Base-by-base conservation (phyloP, 1,140 invertebrate genomes). In the Rhagoletis pomonella region DNA sequence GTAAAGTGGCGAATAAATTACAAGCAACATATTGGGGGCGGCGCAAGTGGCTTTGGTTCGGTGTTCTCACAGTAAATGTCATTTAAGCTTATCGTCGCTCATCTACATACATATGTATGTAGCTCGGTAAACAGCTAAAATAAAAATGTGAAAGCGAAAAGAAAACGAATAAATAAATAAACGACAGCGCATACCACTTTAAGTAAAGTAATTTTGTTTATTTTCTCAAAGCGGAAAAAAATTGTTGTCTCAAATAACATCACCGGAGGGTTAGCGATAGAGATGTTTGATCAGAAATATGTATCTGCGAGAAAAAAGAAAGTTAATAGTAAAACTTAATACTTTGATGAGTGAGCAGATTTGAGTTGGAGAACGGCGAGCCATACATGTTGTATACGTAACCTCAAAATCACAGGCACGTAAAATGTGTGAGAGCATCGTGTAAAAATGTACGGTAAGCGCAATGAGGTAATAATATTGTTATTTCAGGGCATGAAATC, bases 41-140 rank as follows among this genome's bases (percentile, higher is more conserved):
- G 10, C 39, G 4, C 60, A 62, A 14, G 12, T 62, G 60, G 4
- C 64, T n/a, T 29, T 67, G 47, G 47, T 19, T 55, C 17, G 50
- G 6, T 81, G 19, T 47, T 29, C n/a, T 1, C 14, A 17, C n/a
- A 55, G 73, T 29, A 14, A 81, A 81, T 81, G 47, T 55, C 73
- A 81, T 81, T 81, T 81, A 29, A 81, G 73, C 73, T 81, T 81
- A 81, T 58, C 73, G 17, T 42, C 73, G 55, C 73, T 81, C 73
- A 81, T 81, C 73, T 81, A 81, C 73, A 50, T 77, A 29, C 29
- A 29, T 29, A 29, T 29, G 29, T 29, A 29, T 29, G 29, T 29
- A n/a, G 14, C 14, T 77, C 29, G 29, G 29, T 58, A 81, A 9
- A 55, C 44, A 58, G 44, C 12, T 19, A 47, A 42, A 81, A 12